Base-by-base conservation (phyloP, 2,797 vertebrate species). In the Emydoidea blandingii region DNA sequence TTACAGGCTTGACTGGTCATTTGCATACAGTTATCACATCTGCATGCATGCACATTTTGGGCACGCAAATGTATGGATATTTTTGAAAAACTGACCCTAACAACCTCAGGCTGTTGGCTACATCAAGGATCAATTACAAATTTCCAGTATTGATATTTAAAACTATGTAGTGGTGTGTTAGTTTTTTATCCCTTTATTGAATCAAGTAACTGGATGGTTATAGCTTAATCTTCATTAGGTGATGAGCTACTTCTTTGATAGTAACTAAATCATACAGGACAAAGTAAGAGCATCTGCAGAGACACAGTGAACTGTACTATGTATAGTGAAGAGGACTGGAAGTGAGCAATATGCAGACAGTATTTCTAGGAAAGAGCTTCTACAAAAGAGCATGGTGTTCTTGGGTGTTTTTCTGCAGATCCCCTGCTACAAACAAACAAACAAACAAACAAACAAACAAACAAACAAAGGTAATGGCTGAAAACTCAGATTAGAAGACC, bases 21-120 rank as follows among this genome's bases (percentile, higher is more conserved):
- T 54, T 6, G 31, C 5, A 25, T 41, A 49, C 57, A 23, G 83
- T 6, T 59, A 41, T 49, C 50, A 44, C 6, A 85, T 81, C n/a
- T 57, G 78, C 62, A 47, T 57, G 78, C 62, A 47, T 0, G 5
- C 41, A 6, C 86, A 76, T 65, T 53, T 79, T 78, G 87, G 54
- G 25, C 76, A 83, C 0, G 0, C 1, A 44, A 83, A 3, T 3
- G 14, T 41, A 49, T 0, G 2, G 16, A 37, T 18, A 56, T 15
- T 81, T 92, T 54, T 81, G 47, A 37, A 86, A 85, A 62, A 47
- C 0, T 85, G 19, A 88, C 52, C 23, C 65, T 19, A 65, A 89
- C 1, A 12, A 37, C 0, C n/a, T 85, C 5, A 5, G 12, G 57
- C 82, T 65, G 57, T 37, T 86, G 89, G 86, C 65, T 82, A 54